A percentile compares a stretch with the other conserved stretches of the same genome.
Conservation (phyloP, 2,888 invertebrate species). For the Latheticus oryzae region DNA sequence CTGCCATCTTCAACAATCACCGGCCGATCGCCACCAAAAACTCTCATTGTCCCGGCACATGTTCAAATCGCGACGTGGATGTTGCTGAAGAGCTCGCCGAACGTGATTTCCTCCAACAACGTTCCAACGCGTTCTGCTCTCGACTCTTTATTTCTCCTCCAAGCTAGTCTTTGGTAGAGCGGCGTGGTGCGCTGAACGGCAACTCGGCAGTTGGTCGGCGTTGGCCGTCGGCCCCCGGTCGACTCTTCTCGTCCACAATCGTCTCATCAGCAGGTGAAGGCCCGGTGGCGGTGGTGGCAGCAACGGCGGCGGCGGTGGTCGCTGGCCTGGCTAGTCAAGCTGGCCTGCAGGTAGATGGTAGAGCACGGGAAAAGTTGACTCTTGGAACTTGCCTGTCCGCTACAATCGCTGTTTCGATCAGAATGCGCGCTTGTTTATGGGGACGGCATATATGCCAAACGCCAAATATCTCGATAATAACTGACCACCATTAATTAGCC, state of each 20-base stretch:
- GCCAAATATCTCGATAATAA: conserved; percentile 57
- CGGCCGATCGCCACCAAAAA: conserved; percentile 19
- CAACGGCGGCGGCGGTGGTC: conserved; percentile 22
- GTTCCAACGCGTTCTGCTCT: conserved; percentile 31
- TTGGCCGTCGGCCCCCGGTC: conserved; percentile 34
- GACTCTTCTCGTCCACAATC: conserved; percentile 26
- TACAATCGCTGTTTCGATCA: conserved; percentile 50
- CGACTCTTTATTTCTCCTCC: conserved; percentile 11
- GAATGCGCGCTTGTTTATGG: conserved; percentile 43
- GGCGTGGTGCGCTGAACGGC: conserved; percentile 48
- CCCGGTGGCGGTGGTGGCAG: conserved; percentile 24
- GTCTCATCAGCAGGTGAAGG: conserved; percentile 40
- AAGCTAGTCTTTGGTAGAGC: conserved; percentile 15
- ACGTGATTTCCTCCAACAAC: conserved; percentile 19
- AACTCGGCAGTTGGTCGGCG: conserved; percentile 43
- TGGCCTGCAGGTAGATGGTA: conserved; percentile 33
- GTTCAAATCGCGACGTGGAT: conserved; percentile 27
- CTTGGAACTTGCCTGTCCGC: conserved; percentile 9
- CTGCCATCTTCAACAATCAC: conserved; percentile 29
- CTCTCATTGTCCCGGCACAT: conserved; percentile 40
- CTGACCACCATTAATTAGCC: conserved; percentile 55
- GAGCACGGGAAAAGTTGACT: conserved; percentile 16
- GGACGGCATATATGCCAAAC: conserved; percentile 39
- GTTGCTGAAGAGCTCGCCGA: conserved; percentile 15
- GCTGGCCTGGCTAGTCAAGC: conserved; percentile 7